Evolutionary conservation across 2,888 invertebrate species (phyloP), one percentile per base, ranked within the genome.

Genomic region (Dasysyrphus tricinctus): DNA sequence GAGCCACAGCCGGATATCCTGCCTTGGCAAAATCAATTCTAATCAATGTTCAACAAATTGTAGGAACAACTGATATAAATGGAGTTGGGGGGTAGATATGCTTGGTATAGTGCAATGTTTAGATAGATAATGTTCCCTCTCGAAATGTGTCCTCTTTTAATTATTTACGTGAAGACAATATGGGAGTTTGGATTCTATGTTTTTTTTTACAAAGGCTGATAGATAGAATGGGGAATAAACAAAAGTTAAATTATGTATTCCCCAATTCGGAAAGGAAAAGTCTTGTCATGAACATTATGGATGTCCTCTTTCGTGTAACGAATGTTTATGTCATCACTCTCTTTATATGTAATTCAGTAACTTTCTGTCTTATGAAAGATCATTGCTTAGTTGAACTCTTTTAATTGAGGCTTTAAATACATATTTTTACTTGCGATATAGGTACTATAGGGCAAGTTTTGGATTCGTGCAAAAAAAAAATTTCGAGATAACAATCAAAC

Each of bases 21-120:
- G 65, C 70, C 72, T 29, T 74, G 69, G 77, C 69, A 85, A 78
- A 85, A 85, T 85, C 85, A 85, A 85, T 85, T 85, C 74, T 81
- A 85, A 85, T 85, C 85, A 85, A 85, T 81, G 85, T 81, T 85
- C 85, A 81, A 85, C 85, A 85, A 85, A 81, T 85, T 81, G 73
- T 69, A 70, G 39, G 61, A 65, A 57, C 24, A 65, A 57, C 24
- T 7, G 34, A 51, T 54, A 29, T 54, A 54, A 39, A 59, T 39
- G 11, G 37, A 19, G 1, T 9, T 1, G 6, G 12, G 39, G 12
- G 12, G 32, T 14, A 11, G 12, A 16, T 12, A 47, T 6, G 44
- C n/a, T 1, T 24, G 3, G 1, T 24, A 1, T 42, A 29, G 32
- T 34, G 65, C n/a, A 63, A 29, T 47, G 39, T 75, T 80, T 80